Percentiles rank a stretch among this genome's conserved stretches.
Evolutionary conservation across 2,888 invertebrate genomes (phyloP).

Genomic region (Mimachlamys varia): DNA sequence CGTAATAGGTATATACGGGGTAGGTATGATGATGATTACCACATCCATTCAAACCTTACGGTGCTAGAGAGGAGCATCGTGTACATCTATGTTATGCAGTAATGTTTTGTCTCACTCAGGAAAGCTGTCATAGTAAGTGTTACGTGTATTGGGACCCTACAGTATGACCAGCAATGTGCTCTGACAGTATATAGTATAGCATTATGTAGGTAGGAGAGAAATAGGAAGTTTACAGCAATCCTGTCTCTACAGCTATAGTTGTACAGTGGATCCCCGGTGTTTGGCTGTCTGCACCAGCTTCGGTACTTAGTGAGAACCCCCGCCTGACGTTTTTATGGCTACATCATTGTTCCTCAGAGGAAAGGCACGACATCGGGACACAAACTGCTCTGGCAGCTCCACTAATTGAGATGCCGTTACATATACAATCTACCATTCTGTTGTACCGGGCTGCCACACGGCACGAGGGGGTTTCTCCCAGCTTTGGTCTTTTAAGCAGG

Average conservation of each 20-base stretch:
- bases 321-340: not conserved
- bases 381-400: not conserved
- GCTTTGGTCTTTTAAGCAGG: no score
- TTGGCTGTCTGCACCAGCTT: not conserved
- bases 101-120: no score
- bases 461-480: not conserved
- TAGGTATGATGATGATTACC: no score
- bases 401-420: constrained; percentile 25
- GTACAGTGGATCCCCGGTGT: not conserved
- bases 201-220: not conserved
- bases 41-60: no score
- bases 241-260: not conserved
- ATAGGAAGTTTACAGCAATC: not conserved
- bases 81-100: no score
- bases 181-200: not conserved
- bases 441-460: not conserved
- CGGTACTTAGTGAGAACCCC: not conserved
- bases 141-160: no score
- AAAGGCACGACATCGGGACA: not conserved
- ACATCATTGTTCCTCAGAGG: not conserved
- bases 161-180: no score
- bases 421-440: not conserved
- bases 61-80: no score
- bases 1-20: no score
- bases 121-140: no score